Conservation (phyloP, 1,140 invertebrate genomes). For the Achroia grisella region DNA sequence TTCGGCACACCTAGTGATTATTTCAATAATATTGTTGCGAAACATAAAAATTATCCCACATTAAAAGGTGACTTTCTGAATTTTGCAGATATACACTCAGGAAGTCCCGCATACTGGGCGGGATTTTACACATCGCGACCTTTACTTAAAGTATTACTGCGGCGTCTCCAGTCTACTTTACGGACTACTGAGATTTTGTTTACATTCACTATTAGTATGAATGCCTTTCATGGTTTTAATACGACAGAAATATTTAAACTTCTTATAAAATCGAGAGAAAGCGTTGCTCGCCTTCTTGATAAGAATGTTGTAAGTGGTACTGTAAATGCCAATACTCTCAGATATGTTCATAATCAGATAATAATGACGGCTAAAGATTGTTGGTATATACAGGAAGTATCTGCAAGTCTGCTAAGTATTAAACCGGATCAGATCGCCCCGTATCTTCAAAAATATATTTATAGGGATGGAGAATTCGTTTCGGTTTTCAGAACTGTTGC, state of each 20-base stretch:
- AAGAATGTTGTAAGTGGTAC: constrained; percentile 51
- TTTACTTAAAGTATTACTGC: constrained; percentile 86
- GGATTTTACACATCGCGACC: constrained; percentile 92
- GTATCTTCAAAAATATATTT: constrained; percentile 82
- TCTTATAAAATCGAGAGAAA: constrained; percentile 80
- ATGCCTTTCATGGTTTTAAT: constrained; percentile 73
- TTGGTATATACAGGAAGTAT: constrained; percentile 54
- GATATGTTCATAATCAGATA: constrained; percentile 40
- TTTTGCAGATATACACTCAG: constrained; percentile 88
- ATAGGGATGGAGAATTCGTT: constrained; percentile 79
- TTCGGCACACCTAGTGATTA: constrained; percentile 91
- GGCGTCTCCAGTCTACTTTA: constrained; percentile 85
- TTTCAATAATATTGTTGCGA: constrained; percentile 79
- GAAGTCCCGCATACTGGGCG: constrained; percentile 89
- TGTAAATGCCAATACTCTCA: constrained; percentile 24
- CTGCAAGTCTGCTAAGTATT: constrained; percentile 41
- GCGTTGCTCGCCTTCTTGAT: constrained; percentile 63
- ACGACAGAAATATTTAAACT: constrained; percentile 72
- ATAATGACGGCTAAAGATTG: constrained; percentile 42
- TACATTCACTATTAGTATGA: constrained; percentile 80
- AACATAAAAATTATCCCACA: constrained; percentile 75
- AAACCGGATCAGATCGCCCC: constrained; percentile 75
- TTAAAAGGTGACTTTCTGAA: constrained; percentile 93
- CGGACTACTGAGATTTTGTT: constrained; percentile 89
- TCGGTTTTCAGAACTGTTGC: constrained; percentile 71